Evolutionary conservation across 2,888 invertebrate genomes (phyloP).

Genomic region (Caenorhabditis panamensis): DNA sequence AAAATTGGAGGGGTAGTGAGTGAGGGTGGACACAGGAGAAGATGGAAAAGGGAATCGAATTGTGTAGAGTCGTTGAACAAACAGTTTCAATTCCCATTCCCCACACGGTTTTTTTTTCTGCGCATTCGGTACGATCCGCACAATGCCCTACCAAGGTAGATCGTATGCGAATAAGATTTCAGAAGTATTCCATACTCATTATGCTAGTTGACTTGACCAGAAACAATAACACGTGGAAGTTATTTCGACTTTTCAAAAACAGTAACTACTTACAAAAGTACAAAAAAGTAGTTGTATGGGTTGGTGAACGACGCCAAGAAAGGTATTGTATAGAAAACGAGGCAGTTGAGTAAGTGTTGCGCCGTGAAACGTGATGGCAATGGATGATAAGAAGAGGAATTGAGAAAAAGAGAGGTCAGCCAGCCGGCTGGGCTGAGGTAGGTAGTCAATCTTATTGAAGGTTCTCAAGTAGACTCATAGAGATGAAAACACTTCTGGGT

Average conservation of each 20-base stretch:
- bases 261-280: too few relatives aligned
- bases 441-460: conserved; percentile 6
- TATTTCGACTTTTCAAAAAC: too few relatives aligned
- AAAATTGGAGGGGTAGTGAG: conserved; percentile 21
- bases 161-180: too few relatives aligned
- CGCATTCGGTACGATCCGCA: background rate
- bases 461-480: background rate
- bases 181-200: too few relatives aligned
- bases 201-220: too few relatives aligned
- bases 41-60: conserved; percentile 24
- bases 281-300: background rate
- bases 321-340: conserved; percentile 13
- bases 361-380: conserved; percentile 44
- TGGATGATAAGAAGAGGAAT: conserved; percentile 25
- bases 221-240: too few relatives aligned
- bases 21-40: conserved; percentile 9
- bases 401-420: conserved; percentile 28
- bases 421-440: conserved; percentile 8
- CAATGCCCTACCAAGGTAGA: background rate
- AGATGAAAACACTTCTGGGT: background rate
- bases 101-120: background rate
- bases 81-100: conserved; percentile 53
- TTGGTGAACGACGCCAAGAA: background rate
- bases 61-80: conserved; percentile 62
- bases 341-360: conserved; percentile 36